Base-by-base conservation (phyloP, 2,113 vertebrate genomes). In the Rhabdomys dilectus region DNA sequence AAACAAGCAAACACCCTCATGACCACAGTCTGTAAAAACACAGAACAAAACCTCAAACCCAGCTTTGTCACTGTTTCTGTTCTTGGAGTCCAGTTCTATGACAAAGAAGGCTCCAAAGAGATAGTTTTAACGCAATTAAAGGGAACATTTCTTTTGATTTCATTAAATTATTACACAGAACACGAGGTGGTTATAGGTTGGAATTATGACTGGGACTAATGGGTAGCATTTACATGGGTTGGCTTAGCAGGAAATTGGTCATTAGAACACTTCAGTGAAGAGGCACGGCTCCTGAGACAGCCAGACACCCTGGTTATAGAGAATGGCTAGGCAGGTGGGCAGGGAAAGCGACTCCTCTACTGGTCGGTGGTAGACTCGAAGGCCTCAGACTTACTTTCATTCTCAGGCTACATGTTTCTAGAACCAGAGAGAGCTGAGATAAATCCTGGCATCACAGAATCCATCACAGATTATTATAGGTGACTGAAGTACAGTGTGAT, bases 141-240 rank as follows among this genome's bases (percentile, higher is more conserved):
- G 94, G 93, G 97, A 96, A 95, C 92, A 93, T 97, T 98, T 96
- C 81, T 95, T 97, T 97, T 96, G 86, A 96, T 97, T 97, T 56
- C 89, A 78, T 92, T 94, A 94, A 95, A 94, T 97, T 96, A 95
- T 94, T 96, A 93, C 64, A 92, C 0, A 21, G 96, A 97, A 95
- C 94, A 93, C 85, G 91, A 95, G 45, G 93, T 95, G 84, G 84
- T 93, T 97, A 96, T 88, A 75, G 95, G 62, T 96, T 78, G 81
- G 88, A 96, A 96, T 97, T 96, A 94, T 89, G 85, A 89, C 93
- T 78, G 45, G 51, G n/a, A 86, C 81, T 91, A 95, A 95, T 93
- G 68, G 86, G n/a, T 53, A 53, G 86, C 42, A 94, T 82, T 95
- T 92, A 93, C 81, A n/a, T 31, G 68, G 53, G 58, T 48, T 88